Conservation (phyloP, 2,113 vertebrate genomes). For the Proteles cristata region DNA sequence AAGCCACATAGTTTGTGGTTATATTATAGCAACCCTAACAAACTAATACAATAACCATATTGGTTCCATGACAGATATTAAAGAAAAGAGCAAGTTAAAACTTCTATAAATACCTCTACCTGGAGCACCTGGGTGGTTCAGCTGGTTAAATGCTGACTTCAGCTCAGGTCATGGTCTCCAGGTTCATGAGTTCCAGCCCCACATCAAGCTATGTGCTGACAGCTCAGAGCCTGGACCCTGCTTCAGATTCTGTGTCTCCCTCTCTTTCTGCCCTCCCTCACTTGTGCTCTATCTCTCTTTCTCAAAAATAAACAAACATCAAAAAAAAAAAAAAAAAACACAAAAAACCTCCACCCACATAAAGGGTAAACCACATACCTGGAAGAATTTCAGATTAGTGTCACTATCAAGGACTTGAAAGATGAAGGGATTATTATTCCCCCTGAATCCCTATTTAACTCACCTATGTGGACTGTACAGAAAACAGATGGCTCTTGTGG, state of each 20-base stretch:
- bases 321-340: no score
- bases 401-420: not conserved
- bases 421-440: not conserved
- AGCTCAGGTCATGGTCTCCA: no score
- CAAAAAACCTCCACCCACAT: not conserved
- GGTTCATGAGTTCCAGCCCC: no score
- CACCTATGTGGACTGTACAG: not conserved
- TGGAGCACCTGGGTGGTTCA: not conserved
- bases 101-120: not conserved
- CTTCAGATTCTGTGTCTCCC: no score
- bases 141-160: no score
- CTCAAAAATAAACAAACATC: no score
- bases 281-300: no score
- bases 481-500: not conserved
- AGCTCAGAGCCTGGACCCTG: no score
- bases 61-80: not conserved
- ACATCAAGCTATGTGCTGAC: no score
- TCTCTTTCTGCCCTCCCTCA: no score
- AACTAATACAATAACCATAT: not conserved
- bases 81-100: not conserved
- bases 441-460: not conserved
- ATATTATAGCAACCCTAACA: not conserved
- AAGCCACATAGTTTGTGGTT: not conserved
- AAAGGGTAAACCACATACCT: not conserved
- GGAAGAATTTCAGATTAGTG: not conserved